Evolutionary conservation across 2,797 vertebrate genomes (phyloP), one percentile per base, ranked within the genome.

Genomic region (Danionella dracula): DNA sequence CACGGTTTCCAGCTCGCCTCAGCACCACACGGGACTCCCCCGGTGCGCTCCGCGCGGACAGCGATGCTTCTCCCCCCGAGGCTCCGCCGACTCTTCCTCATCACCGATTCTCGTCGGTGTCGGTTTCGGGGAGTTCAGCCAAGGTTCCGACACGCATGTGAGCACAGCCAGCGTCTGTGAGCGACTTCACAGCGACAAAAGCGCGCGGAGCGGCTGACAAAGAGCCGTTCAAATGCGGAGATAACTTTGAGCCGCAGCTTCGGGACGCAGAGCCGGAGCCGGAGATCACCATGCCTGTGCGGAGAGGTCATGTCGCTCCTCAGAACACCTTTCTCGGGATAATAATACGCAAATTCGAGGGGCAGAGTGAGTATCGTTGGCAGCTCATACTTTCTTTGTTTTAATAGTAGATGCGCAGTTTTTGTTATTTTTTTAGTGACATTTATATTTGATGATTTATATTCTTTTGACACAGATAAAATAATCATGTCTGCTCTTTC

Each of bases 311-410:
- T 92, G 96, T 99, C 87, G 96, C 96, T 81, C 96, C 96, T 58
- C 96, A 99, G 71, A 99, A 99, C 82, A 99, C 96, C 20, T 99
- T 99, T 84, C 83, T 99, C 81, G 96, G 96, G 82, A 90, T 94
- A 84, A 98, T 99, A 78, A 99, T 99, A 81, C 89, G 94, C 80
- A 99, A 98, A 97, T 99, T 99, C 86, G 96, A 99, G 89, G 94
- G 92, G 80, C 93, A 98, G 87, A 99, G 96, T 99, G 86, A 98
- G 96, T 97, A 90, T 50, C 16, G 32, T 13, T 10, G 41, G 27
- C n/a, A 12, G 51, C 7, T 12, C 9, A 27, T 12, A 5, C 13
- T 27, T 27, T 27, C 3, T 27, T 27, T n/a, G n/a, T n/a, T n/a
- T n/a, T n/a, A n/a, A n/a, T n/a, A n/a, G n/a, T n/a, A n/a, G n/a